Percentiles rank a stretch among this genome's conserved stretches.
Conservation (phyloP, 1,140 invertebrate species). For the Camponotus vicinus region DNA sequence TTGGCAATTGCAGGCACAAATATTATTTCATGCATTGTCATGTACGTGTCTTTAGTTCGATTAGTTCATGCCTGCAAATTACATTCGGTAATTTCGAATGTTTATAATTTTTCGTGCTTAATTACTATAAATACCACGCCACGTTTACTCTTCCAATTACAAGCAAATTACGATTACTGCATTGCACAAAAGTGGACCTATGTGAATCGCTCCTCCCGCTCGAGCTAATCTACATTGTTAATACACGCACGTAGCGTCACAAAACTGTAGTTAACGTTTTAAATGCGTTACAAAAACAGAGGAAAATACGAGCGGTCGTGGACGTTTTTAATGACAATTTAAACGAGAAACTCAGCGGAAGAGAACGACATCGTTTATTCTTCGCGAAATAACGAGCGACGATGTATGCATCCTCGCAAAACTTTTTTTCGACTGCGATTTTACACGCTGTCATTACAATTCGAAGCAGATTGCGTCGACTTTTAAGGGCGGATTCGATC, state of each 20-base stretch:
- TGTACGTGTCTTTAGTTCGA: slow-evolving; percentile 43
- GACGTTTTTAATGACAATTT: not conserved
- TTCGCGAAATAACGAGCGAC: not conserved
- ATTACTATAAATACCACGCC: slow-evolving; percentile 43
- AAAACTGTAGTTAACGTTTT: slow-evolving; percentile 47
- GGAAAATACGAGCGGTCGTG: not conserved
- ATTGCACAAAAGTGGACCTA: slow-evolving; percentile 3
- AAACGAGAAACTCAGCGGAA: not conserved
- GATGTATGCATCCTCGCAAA: not conserved
- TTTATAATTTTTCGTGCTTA: slow-evolving; percentile 45
- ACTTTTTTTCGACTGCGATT: not conserved
- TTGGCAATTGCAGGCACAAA: not conserved
- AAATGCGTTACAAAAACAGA: slow-evolving; percentile 19
- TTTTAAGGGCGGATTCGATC: not conserved
- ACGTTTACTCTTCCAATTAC: slow-evolving; percentile 47
- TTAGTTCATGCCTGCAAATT: slow-evolving; percentile 39
- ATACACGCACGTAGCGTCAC: slow-evolving; percentile 28
- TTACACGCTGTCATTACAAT: not conserved
- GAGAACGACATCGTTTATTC: not conserved
- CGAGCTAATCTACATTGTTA: slow-evolving; percentile 55
- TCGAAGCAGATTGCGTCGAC: not conserved
- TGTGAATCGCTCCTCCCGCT: slow-evolving; percentile 33
- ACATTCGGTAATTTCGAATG: slow-evolving; percentile 11
- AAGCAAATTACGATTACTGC: slow-evolving; percentile 48
- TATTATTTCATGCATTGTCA: slow-evolving; percentile 49